Evolutionary conservation across 2,797 vertebrate genomes (phyloP).

Genomic region (Jordanella pulchra): DNA sequence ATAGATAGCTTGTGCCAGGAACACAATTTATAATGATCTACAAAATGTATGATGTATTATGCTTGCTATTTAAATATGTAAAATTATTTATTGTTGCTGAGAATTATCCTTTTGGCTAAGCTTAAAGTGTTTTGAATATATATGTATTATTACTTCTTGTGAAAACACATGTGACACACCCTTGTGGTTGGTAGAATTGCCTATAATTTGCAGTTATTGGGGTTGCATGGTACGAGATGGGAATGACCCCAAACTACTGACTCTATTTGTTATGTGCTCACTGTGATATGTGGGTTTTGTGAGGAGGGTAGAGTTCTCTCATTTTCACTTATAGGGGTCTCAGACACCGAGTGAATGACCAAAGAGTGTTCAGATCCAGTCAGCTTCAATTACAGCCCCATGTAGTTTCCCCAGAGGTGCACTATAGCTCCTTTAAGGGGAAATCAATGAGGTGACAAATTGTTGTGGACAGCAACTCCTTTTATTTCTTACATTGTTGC

Average conservation of each 20-base stretch:
- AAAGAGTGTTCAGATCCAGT: slow-evolving; percentile 70
- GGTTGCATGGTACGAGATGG: slow-evolving; percentile 55
- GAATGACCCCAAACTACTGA: slow-evolving; percentile 63
- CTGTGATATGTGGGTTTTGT: slow-evolving; percentile 52
- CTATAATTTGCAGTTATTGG: slow-evolving; percentile 42
- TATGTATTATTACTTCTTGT: slow-evolving; percentile 23
- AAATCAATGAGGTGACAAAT: slow-evolving; percentile 81
- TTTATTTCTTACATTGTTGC: slow-evolving; percentile 71
- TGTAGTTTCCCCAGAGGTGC: slow-evolving; percentile 73
- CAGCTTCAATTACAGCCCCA: slow-evolving; percentile 73
- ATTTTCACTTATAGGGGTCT: slow-evolving; percentile 70
- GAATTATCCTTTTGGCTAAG: slow-evolving; percentile 30
- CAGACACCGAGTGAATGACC: slow-evolving; percentile 66
- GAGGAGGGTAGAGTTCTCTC: slow-evolving; percentile 66
- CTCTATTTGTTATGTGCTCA: slow-evolving; percentile 66
- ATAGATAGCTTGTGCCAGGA: neutral
- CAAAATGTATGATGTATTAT: slow-evolving; percentile 10
- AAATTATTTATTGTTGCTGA: slow-evolving; percentile 3
- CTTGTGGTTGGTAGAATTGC: slow-evolving; percentile 58
- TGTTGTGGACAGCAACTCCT: slow-evolving; percentile 74
- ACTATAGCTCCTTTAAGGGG: slow-evolving; percentile 72
- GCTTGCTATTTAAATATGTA: slow-evolving; percentile 13
- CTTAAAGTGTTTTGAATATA: slow-evolving; percentile 51
- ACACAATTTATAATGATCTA: slow-evolving; percentile 16
- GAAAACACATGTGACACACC: slow-evolving; percentile 53